These are phyloP conservation scores for Patella depressa DNA, from an alignment of 2,888 invertebrate species.

Conservation along the genomic window DNA sequence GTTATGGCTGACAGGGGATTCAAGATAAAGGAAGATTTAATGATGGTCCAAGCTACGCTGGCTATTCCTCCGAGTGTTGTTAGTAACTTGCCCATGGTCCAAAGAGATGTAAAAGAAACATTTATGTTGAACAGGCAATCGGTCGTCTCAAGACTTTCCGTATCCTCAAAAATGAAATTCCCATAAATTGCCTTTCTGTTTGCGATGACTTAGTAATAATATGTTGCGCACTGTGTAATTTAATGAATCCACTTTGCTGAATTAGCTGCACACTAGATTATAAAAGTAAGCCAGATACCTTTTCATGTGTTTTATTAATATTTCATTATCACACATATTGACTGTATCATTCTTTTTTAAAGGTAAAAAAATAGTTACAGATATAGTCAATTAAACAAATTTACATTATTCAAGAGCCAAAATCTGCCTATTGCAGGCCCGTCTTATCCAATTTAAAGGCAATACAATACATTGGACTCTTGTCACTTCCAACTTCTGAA, in stretches of 20 bases:
- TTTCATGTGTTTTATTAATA: no score
- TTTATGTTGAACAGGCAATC: slow-evolving; percentile 37
- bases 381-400: no score
- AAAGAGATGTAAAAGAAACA: slow-evolving; percentile 23
- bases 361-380: no score
- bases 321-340: no score
- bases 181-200: slow-evolving; percentile 25
- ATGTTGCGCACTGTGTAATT: slow-evolving; percentile 32
- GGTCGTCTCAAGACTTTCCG: slow-evolving; percentile 29
- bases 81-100: slow-evolving; percentile 20
- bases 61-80: slow-evolving; percentile 26
- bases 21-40: slow-evolving; percentile 30
- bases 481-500: no score
- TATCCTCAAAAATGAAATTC: slow-evolving; percentile 27
- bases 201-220: slow-evolving; percentile 30
- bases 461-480: no score
- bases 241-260: slow-evolving; percentile 24
- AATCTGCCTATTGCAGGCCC: no score
- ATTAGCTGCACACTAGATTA: no score
- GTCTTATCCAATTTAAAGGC: no score
- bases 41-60: slow-evolving; percentile 20
- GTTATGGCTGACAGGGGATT: slow-evolving; percentile 40
- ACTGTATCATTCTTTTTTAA: no score
- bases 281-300: no score
- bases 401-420: no score